Evolutionary conservation across 1,140 invertebrate genomes (phyloP), one percentile per base, ranked within the genome.

Genomic region (Leptopilina clavipes): DNA sequence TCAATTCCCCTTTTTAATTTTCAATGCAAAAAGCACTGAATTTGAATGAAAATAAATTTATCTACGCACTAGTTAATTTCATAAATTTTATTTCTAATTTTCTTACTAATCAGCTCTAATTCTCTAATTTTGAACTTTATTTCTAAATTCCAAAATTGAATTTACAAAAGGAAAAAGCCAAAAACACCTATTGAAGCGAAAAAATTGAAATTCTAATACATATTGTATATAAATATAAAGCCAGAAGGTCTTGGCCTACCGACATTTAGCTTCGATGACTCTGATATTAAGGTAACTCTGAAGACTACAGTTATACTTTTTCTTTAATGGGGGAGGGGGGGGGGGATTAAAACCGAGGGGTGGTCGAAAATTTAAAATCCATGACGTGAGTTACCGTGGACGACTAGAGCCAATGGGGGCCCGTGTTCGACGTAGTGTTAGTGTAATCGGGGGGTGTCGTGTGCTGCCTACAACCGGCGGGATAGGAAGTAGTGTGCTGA

Each of bases 371-470:
- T 40, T 83, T 89, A 88, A 90, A 90, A 90, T 89, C 88, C 88
- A 90, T 90, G 89, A 87, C 87, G 85, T 89, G 89, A 90, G 89
- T 90, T 90, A 90, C 89, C 89, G 89, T 90, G 85, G 86, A 82
- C 83, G 87, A 86, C 87, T 91, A 91, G 84, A 90, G 89, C 89
- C 89, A 90, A 85, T 90, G 87, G 82, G 89, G 89, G 83, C 86
- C 87, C 84, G 85, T 89, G 86, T 90, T 90, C 87, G 88, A 85
- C 86, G 89, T 83, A 87, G 88, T 89, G 89, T 90, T 90, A 88
- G 89, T 90, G 89, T 90, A 89, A 86, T 88, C 88, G 82, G 83
- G 85, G 84, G 89, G 88, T 90, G 89, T 90, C 84, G 88, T 89
- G 89, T 90, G 87, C 89, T 90, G 89, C 88, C 88, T 90, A 90